A percentile compares a stretch with the other conserved stretches of the same genome.
phyloP scores from a whole-genome alignment of 2,797 vertebrate genomes.

The Cynodonichthys magdalenae region DNA sequence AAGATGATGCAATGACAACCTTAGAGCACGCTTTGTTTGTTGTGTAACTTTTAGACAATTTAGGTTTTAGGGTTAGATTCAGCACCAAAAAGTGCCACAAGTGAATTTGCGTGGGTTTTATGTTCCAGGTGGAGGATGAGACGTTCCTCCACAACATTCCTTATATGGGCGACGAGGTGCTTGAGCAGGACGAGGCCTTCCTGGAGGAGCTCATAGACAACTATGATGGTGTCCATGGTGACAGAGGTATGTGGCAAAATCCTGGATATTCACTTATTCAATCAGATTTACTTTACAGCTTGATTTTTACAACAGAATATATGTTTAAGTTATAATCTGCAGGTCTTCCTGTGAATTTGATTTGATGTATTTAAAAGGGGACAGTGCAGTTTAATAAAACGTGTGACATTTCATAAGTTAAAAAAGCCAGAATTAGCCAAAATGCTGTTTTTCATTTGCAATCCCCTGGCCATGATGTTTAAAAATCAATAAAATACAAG shows the following conservation, averaged over 20 bases:
- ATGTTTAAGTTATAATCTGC: background rate
- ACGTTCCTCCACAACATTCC: constrained; percentile 98
- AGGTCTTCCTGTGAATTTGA: background rate
- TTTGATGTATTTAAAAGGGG: too few species aligned
- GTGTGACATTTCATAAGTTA: too few species aligned
- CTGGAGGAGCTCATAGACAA: constrained; percentile 98
- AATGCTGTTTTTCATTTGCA: too few species aligned
- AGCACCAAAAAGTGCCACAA: background rate
- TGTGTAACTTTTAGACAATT: background rate
- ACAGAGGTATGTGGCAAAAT: constrained; percentile 61
- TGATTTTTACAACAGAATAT: background rate
- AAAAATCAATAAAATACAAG: too few species aligned
- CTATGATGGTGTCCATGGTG: constrained; percentile 91
- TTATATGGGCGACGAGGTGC: constrained; percentile 97
- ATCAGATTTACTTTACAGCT: too few species aligned
- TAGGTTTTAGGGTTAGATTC: background rate
- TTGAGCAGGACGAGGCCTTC: constrained; percentile 97
- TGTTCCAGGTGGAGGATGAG: constrained; percentile 94
- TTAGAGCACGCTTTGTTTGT: background rate
- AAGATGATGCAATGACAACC: background rate
- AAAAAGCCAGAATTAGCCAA: too few species aligned
- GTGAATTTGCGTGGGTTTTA: constrained; percentile 9
- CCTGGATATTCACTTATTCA: too few species aligned
- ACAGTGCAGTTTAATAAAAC: too few species aligned
- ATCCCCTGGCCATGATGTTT: too few species aligned